Evolutionary conservation across 2,888 invertebrate genomes (phyloP), one percentile per base, ranked within the genome.

Genomic region (Ametastegia equiseti): DNA sequence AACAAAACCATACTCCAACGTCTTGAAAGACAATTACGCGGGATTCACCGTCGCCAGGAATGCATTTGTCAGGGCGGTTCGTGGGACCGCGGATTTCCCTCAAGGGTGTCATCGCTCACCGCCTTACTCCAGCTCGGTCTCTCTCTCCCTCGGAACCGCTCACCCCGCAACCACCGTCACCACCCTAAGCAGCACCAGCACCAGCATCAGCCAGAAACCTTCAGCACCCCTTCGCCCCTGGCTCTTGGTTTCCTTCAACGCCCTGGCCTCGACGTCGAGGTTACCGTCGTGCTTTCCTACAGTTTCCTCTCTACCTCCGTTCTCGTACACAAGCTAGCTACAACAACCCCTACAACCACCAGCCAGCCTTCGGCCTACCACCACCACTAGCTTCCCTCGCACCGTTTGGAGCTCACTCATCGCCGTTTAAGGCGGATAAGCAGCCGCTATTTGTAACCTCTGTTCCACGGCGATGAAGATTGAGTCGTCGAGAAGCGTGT

Each of bases 21-120:
- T 78, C 78, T 78, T 63, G 60, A 78, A 78, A 78, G 78, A 78
- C 63, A 78, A 78, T 78, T 78, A 78, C 57, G 60, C 78, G 57
- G 78, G 78, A 60, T 78, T 78, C 78, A 60, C 19, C 85, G 82
- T 81, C 79, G 83, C 83, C 82, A 83, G 82, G 83, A 84, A 85
- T 87, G 87, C 86, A 87, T 87, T 87, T 87, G 87, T 87, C 87
- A 87, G 84, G 84, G 83, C 83, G 83, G 79, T 82, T 83, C 85
- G 84, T 84, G 86, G 85, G 86, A 85, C 86, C 86, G 84, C 86
- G 86, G 86, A 86, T 86, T 86, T 85, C 85, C 87, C 87, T 87
- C 87, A 83, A 85, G 87, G 87, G 86, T 84, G 85, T 87, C 87
- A 87, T 87, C 85, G 86, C 84, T 87, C 87, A 86, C 84, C 83